Percentiles rank a stretch among this genome's conserved stretches.
Evolutionary conservation across 2,797 vertebrate species (phyloP).

Genomic region (Telmatherina bonti): DNA sequence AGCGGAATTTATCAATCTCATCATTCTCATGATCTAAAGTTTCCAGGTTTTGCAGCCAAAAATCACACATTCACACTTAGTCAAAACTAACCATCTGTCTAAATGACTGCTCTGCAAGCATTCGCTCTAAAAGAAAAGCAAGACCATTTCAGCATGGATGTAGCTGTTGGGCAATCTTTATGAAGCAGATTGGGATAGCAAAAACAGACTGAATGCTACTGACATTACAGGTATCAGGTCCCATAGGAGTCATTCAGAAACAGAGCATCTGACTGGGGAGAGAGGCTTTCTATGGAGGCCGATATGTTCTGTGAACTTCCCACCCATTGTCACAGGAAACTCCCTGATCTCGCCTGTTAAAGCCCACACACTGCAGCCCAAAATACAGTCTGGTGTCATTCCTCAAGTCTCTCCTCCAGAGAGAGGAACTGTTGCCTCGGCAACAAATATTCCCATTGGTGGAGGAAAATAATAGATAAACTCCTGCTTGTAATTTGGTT

Average conservation of each 20-base stretch:
- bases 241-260: constrained; percentile 15
- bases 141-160: too few species aligned
- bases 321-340: constrained; percentile 70
- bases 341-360: constrained; percentile 54
- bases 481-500: constrained; percentile 42
- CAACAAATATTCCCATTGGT: constrained; percentile 64
- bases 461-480: constrained; percentile 54
- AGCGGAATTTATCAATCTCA: too few species aligned
- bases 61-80: too few species aligned
- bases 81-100: too few species aligned
- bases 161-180: neutral
- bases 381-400: constrained; percentile 71
- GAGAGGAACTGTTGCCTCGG: constrained; percentile 71
- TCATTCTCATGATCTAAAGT: too few species aligned
- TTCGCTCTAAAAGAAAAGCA: too few species aligned
- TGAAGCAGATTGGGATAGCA: neutral
- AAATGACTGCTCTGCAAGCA: too few species aligned
- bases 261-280: constrained; percentile 40
- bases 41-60: too few species aligned
- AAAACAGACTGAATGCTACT: constrained; percentile 3
- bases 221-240: constrained; percentile 9
- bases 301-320: constrained; percentile 65
- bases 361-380: constrained; percentile 68
- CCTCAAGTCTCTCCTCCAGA: constrained; percentile 50
- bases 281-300: constrained; percentile 37